A percentile compares a stretch with the other conserved stretches of the same genome.
These are phyloP conservation scores for Caenorhabditis sulstoni DNA, from an alignment of 2,888 invertebrate species.

Conservation along the genomic window DNA sequence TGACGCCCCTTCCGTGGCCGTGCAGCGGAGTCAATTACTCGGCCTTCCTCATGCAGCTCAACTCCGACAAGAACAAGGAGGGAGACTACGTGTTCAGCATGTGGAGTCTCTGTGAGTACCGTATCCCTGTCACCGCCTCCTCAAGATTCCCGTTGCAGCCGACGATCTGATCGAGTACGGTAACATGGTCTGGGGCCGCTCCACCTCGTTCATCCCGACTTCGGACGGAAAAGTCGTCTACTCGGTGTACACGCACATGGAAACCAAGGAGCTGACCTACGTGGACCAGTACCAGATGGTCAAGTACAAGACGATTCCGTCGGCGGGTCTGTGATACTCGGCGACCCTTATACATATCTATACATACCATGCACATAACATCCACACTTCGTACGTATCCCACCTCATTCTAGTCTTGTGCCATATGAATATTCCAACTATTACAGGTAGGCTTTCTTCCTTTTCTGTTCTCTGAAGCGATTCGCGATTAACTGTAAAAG, in stretches of 20 bases:
- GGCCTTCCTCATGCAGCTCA: conserved; percentile 63
- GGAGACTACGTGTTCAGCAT: conserved; percentile 66
- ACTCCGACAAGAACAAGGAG: conserved; percentile 63
- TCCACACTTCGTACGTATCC: conserved; percentile 10
- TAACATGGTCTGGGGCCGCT: conserved; percentile 70
- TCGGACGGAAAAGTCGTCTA: conserved; percentile 65
- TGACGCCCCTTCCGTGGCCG: conserved; percentile 60
- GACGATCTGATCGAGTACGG: conserved; percentile 73
- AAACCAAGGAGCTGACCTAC: conserved; percentile 72
- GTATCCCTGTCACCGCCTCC: not conserved
- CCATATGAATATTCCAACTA: conserved; percentile 55
- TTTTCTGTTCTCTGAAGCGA: not conserved
- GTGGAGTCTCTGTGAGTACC: conserved; percentile 65
- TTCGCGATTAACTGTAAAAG: too few species aligned
- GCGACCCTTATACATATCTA: conserved; percentile 7
- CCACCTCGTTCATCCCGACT: conserved; percentile 71
- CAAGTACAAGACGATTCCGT: conserved; percentile 50
- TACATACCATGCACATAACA: conserved; percentile 7
- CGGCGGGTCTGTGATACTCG: not conserved
- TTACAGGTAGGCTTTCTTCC: conserved; percentile 27
- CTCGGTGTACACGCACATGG: conserved; percentile 67
- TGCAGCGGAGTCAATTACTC: conserved; percentile 61
- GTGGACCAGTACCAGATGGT: conserved; percentile 65
- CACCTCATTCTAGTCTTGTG: conserved; percentile 5
- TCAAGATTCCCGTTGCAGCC: conserved; percentile 52